Percentiles rank a stretch among this genome's conserved stretches.
phyloP scores from a whole-genome alignment of 2,888 invertebrate genomes.

The Thumatha senex region DNA sequence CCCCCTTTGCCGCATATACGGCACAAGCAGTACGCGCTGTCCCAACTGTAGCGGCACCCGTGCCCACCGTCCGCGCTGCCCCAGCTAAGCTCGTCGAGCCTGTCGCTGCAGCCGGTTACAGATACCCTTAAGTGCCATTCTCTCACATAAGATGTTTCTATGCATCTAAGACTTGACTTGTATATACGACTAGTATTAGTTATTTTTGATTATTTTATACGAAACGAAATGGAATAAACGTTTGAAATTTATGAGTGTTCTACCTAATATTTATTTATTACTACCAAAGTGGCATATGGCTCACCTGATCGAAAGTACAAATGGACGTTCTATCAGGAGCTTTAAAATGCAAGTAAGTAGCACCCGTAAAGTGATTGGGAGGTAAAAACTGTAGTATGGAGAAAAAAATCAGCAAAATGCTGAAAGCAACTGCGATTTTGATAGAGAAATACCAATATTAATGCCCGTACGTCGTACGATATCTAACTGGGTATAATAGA shows the following conservation, averaged over 20 bases:
- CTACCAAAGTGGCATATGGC: neutral
- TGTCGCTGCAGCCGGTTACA: conserved; percentile 60
- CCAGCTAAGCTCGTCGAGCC: conserved; percentile 85
- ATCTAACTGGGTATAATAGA: no score
- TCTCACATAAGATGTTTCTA: conserved; percentile 49
- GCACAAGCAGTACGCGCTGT: conserved; percentile 42
- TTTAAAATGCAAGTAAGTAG: no score
- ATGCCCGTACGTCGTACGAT: no score
- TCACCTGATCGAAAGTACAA: neutral
- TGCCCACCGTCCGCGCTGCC: conserved; percentile 84
- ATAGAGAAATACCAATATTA: no score
- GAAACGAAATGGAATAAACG: conserved; percentile 35
- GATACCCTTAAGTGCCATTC: conserved; percentile 62
- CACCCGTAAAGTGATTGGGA: no score
- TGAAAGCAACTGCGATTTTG: no score
- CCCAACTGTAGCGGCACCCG: conserved; percentile 77
- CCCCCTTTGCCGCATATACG: conserved; percentile 22
- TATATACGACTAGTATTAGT: conserved; percentile 57
- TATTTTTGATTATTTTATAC: conserved; percentile 50
- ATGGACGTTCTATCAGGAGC: no score
- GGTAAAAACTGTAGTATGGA: no score
- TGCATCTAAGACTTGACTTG: conserved; percentile 64
- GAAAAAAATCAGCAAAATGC: no score
- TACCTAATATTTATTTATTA: neutral
- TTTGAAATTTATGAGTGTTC: conserved; percentile 11